Evolutionary conservation across 2,113 vertebrate species (phyloP).

Genomic region (Pandion haliaetus): DNA sequence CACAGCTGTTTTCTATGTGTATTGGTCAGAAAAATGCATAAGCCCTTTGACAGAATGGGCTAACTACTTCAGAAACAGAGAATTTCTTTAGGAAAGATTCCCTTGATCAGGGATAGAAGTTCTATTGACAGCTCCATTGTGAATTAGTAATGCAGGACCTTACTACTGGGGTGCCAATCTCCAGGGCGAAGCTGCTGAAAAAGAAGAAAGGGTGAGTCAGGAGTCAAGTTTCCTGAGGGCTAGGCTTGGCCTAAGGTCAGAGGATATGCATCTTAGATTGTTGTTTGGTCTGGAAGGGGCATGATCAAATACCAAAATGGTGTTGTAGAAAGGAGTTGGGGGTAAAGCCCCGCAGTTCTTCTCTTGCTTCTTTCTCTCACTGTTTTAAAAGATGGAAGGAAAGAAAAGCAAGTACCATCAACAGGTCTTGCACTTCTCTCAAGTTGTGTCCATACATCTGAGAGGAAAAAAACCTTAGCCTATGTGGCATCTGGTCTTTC

Average conservation of each 20-base stretch:
- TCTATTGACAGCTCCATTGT: background rate
- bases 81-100: background rate
- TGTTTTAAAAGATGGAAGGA: background rate
- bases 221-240: background rate
- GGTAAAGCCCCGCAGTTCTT: background rate
- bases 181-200: background rate
- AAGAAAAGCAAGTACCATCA: background rate
- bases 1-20: accelerated
- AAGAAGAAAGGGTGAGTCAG: background rate
- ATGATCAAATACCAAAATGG: background rate
- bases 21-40: background rate
- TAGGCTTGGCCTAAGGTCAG: background rate
- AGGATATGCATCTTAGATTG: background rate
- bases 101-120: background rate
- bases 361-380: background rate
- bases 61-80: background rate
- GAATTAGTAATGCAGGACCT: background rate
- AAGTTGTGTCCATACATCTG: background rate
- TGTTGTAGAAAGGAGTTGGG: background rate
- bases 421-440: background rate
- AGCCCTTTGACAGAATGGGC: background rate
- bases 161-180: background rate
- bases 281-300: background rate
- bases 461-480: background rate
- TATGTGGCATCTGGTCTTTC: background rate